Evolutionary conservation across 2,888 invertebrate genomes (phyloP), one percentile per base, ranked within the genome.

Genomic region (Lymantria monacha): DNA sequence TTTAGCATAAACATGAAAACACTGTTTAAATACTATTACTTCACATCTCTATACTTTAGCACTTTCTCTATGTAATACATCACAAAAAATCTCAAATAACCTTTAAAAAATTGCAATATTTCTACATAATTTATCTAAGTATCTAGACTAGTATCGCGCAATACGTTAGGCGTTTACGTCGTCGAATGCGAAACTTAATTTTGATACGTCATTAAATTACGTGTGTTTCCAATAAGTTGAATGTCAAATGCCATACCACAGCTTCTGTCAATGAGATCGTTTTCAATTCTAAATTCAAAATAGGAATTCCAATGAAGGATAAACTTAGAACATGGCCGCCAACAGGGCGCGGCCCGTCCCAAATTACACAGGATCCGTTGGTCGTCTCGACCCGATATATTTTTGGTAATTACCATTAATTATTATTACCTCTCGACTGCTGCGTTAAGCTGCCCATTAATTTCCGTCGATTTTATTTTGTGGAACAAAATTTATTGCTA

Each of bases 361-460:
- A 72, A 83, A 78, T 84, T 80, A 83, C 61, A 63, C 63, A 44
- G 59, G 61, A 68, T 72, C 79, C 85, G 87, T 85, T 85, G 86
- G 85, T 83, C 85, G 69, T 31, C 36, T 49, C 31, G 69, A 56
- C 56, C 51, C 48, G 61, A 41, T 41, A 14, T 68, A 83, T 82
- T 84, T 82, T 58, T 57, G 76, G 70, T 74, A 69, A 79, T 77
- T 70, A 70, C 54, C 52, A 63, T 66, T 57, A 63, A 60, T 66
- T 57, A 60, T 52, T 46, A 58, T 56, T 51, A 41, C 48, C 41
- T 51, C 53, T 53, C 51, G 36, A 59, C 55, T 55, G 49, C 41
- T 44, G 53, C 48, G 67, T 58, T 55, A 66, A 63, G 51, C 48
- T 57, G 58, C 57, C 63, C 41, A 49, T 48, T 48, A 51, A 58